phyloP scores from a whole-genome alignment of 2,797 vertebrate genomes.

The Knipowitschia caucasica region DNA sequence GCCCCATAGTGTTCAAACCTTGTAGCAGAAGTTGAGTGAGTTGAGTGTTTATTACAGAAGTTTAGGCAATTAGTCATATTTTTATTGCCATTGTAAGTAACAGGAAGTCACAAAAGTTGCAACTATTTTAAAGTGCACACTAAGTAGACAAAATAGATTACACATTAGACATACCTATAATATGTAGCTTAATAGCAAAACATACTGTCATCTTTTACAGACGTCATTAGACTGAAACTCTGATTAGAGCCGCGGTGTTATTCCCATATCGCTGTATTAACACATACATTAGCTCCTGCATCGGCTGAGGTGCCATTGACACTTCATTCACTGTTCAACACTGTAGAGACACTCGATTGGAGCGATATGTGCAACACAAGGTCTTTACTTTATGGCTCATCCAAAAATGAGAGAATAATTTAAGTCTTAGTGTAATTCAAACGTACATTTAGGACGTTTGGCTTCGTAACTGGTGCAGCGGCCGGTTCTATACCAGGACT shows the following conservation, averaged over 20 bases:
- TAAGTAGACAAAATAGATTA: too few relatives aligned
- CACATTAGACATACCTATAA: not conserved
- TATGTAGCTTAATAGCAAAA: not conserved
- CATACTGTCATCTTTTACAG: conserved; percentile 8
- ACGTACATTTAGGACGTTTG: too few relatives aligned
- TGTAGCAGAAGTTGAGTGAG: too few relatives aligned
- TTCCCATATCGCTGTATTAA: conserved; percentile 14
- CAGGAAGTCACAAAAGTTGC: too few relatives aligned
- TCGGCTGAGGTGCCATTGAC: conserved; percentile 13
- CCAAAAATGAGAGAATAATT: not conserved
- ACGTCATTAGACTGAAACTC: conserved; percentile 27
- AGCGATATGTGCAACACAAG: not conserved
- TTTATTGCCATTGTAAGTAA: too few relatives aligned
- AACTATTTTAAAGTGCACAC: too few relatives aligned
- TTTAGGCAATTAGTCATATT: too few relatives aligned
- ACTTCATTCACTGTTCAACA: conserved; percentile 15
- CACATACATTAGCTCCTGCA: conserved; percentile 28
- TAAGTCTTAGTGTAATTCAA: too few relatives aligned
- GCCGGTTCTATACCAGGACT: not conserved
- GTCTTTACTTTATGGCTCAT: not conserved
- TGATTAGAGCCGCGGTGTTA: conserved; percentile 16
- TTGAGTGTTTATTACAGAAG: too few relatives aligned
- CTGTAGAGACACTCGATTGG: conserved; percentile 6
- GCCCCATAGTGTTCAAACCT: too few relatives aligned
- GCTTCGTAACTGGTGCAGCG: too few relatives aligned